A percentile compares a stretch with the other conserved stretches of the same genome.
phyloP scores from a whole-genome alignment of 1,140 invertebrate genomes.

The Drosophila dunni region DNA sequence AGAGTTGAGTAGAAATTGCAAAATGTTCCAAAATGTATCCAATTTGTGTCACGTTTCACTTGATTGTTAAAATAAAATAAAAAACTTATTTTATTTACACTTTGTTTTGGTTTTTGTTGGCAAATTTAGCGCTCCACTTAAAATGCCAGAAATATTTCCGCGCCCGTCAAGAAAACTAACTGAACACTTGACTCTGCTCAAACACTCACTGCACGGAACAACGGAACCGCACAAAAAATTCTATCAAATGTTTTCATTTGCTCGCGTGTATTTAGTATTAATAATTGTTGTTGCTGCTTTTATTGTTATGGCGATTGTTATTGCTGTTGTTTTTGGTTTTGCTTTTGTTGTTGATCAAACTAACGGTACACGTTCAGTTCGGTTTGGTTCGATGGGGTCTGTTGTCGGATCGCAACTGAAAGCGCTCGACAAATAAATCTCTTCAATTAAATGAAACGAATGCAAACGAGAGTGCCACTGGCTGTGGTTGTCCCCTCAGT shows the following conservation, averaged over 20 bases:
- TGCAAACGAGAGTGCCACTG: slow-evolving; percentile 28
- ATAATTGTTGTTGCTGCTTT: slow-evolving; percentile 27
- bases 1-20: slow-evolving; percentile 39
- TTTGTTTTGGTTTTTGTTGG: slow-evolving; percentile 1
- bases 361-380: slow-evolving; percentile 10
- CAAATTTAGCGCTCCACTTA: slow-evolving; percentile 62
- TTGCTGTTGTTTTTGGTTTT: slow-evolving; percentile 20
- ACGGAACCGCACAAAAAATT: slow-evolving; percentile 16
- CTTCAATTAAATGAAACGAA: slow-evolving; percentile 74
- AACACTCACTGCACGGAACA: slow-evolving; percentile 13
- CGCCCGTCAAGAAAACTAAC: slow-evolving; percentile 52
- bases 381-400: slow-evolving; percentile 32
- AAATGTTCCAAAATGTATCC: slow-evolving; percentile 59
- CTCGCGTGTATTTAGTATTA: slow-evolving; percentile 19
- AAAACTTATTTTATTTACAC: slow-evolving; percentile 17
- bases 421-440: slow-evolving; percentile 65
- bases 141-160: slow-evolving; percentile 67
- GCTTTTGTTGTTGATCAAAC: neutral
- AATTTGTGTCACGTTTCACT: slow-evolving; percentile 50
- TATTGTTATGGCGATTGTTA: slow-evolving; percentile 17
- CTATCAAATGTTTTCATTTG: slow-evolving; percentile 20
- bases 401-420: slow-evolving; percentile 69
- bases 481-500: slow-evolving; percentile 7
- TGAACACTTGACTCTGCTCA: slow-evolving; percentile 41
- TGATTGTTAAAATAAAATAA: slow-evolving; percentile 54